Conservation (phyloP, 2,113 vertebrate species). For the Rattus rattus region DNA sequence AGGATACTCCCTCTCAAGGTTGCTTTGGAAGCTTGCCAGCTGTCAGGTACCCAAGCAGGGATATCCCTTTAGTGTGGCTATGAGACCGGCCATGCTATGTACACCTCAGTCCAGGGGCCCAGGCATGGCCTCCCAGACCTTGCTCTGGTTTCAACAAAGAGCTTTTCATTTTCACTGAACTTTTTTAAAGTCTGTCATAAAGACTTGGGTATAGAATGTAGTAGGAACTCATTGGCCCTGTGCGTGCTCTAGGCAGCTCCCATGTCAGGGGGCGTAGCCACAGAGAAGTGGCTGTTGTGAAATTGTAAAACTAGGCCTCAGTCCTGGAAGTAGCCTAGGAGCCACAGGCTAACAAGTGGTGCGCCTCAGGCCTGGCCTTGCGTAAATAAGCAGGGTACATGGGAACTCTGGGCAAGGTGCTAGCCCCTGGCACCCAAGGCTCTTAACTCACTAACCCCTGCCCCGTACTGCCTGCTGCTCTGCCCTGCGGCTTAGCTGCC, state of each 20-base stretch:
- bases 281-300: not conserved
- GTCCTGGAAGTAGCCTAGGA: not conserved
- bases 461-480: not conserved
- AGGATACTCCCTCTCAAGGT: fast-evolving
- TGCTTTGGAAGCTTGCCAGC: not conserved
- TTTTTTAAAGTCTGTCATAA: not conserved
- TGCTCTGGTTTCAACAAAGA: not conserved
- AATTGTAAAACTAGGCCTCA: not conserved
- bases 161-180: fast-evolving
- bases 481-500: not conserved
- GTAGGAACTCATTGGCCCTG: not conserved
- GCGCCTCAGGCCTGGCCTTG: not conserved
- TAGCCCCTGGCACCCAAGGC: not conserved
- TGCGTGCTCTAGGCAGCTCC: not conserved
- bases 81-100: not conserved
- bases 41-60: not conserved
- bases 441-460: not conserved
- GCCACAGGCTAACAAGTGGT: not conserved
- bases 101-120: fast-evolving
- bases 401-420: not conserved
- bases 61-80: not conserved
- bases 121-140: fast-evolving
- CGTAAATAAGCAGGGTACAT: not conserved
- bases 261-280: not conserved
- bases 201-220: fast-evolving